phyloP scores from a whole-genome alignment of 2,113 vertebrate species.

The Lates calcarifer region DNA sequence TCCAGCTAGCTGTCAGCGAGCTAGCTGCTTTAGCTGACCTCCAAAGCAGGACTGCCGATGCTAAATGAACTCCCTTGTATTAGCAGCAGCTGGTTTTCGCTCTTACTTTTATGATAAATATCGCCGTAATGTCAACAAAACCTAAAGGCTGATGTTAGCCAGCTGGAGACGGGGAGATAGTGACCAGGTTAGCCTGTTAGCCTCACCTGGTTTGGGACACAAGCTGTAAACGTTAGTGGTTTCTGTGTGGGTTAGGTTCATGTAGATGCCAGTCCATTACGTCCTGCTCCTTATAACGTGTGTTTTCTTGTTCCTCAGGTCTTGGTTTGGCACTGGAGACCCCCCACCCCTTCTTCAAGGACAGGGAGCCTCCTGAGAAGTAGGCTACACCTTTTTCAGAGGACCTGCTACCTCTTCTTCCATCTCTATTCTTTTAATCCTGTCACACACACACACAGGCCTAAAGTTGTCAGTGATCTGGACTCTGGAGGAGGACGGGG shows the following conservation, averaged over 20 bases:
- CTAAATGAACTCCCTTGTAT: neutral
- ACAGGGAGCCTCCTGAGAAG: neutral
- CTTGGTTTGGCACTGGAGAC: neutral
- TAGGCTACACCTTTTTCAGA: neutral
- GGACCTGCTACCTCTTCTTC: neutral
- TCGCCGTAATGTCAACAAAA: neutral
- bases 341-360: slow-evolving; percentile 13
- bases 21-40: slow-evolving; percentile 43
- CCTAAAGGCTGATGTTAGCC: neutral
- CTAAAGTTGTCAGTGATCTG: neutral
- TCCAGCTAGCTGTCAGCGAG: slow-evolving; percentile 69
- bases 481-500: neutral
- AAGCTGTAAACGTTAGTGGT: neutral
- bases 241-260: neutral
- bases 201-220: slow-evolving; percentile 5
- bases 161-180: neutral
- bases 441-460: neutral
- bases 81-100: neutral
- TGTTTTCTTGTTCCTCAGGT: neutral
- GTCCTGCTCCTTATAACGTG: neutral
- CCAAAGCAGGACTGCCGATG: neutral
- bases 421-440: neutral
- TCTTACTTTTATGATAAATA: neutral
- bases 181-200: slow-evolving; percentile 42
- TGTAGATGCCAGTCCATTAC: neutral